phyloP scores from a whole-genome alignment of 1,140 invertebrate species.

The Lordiphosa clarofinis region DNA sequence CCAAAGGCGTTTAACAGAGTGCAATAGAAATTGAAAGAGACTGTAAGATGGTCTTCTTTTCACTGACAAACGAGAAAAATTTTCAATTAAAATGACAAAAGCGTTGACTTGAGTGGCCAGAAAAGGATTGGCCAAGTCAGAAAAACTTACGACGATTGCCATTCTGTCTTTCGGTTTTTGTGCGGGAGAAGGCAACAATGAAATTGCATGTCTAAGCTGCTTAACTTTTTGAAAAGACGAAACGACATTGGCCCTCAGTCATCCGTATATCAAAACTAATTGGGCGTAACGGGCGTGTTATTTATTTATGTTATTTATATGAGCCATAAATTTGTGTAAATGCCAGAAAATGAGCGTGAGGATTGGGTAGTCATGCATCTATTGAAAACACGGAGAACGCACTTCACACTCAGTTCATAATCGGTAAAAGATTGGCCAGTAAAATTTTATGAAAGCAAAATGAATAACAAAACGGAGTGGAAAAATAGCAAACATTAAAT shows the following conservation, averaged over 20 bases:
- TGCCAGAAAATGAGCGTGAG: background rate
- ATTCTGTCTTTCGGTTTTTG: background rate
- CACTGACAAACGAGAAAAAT: conserved; percentile 11
- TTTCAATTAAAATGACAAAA: conserved; percentile 28
- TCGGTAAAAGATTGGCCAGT: background rate
- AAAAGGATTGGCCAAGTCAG: conserved; percentile 16
- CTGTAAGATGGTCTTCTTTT: conserved; percentile 2
- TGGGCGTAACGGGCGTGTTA: conserved; percentile 17
- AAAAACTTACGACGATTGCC: background rate
- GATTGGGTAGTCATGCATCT: no score
- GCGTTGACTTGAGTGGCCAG: conserved; percentile 2
- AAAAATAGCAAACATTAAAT: no score
- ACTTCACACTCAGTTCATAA: no score
- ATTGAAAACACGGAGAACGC: no score
- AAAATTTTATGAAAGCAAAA: background rate
- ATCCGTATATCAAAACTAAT: conserved; percentile 13
- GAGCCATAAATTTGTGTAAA: conserved; percentile 14
- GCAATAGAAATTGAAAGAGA: conserved; percentile 13
- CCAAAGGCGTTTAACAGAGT: conserved; percentile 7
- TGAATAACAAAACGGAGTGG: no score
- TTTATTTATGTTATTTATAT: conserved; percentile 13
- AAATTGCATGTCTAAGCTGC: conserved; percentile 23
- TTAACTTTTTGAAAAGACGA: conserved; percentile 5
- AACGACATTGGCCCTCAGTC: conserved; percentile 3
- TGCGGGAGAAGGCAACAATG: conserved; percentile 17